Base-by-base conservation (phyloP, 2,113 vertebrate species). In the Eurystomus gularis region DNA sequence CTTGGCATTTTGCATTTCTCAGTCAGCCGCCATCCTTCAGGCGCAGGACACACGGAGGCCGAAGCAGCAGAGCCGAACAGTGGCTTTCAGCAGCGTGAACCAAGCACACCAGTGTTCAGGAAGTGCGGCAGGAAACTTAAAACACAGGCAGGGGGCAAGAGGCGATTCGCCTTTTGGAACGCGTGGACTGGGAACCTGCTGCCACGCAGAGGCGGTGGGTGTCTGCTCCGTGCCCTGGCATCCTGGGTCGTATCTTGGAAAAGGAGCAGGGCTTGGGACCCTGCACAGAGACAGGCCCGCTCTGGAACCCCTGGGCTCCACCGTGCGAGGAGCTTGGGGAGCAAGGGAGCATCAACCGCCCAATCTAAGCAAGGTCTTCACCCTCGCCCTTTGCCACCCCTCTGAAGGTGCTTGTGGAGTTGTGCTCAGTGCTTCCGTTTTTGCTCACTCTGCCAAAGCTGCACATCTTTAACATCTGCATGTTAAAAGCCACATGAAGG, bases 111-210 rank as follows among this genome's bases (percentile, higher is more conserved):
- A 2, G 10, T 14, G 8, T 49, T 48, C 6, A 2, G 24, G 23
- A 35, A 39, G 49, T 3, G 26, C 11, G 5, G 1, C 1, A 11
- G 28, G 31, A 58, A 79, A 12, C 16, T 4, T 11, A 9, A 52
- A 58, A 52, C 3, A 26, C 0, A 0, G 10, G 7, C 5, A 2
- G 1, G 1, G 4, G 19, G 19, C 6, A n/a, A 21, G n/a, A 10
- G 17, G 19, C 0, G 0, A 33, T 4, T 26, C 5, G 11, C 29
- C 6, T 31, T 57, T 23, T 7, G 44, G 39, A 21, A 40, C 0
- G 0, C 3, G 1, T 2, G 9, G 28, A 6, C 48, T 68, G 65
- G 68, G 57, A 9, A 29, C 26, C 42, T 91, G 68, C 80, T 92
- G 83, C 91, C 91, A 48, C 39, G 55, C 42, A 13, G 42, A 5